Evolutionary conservation across 2,113 vertebrate genomes (phyloP).

Genomic region (Myiozetetes cayanensis): DNA sequence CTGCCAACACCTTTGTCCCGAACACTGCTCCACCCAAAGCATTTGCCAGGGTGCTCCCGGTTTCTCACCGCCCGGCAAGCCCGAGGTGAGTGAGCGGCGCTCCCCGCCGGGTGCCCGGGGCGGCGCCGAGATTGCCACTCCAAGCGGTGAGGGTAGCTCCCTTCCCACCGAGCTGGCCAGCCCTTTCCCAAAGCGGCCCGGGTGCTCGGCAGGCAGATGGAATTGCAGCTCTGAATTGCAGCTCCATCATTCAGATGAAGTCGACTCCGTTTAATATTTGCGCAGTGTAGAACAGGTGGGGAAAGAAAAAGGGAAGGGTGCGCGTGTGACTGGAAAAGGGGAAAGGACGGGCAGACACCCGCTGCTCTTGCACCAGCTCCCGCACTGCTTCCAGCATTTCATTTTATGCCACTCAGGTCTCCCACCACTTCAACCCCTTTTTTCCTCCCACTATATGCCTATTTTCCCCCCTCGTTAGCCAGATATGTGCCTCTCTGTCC

Average conservation of each 20-base stretch:
- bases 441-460: background rate
- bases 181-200: no score
- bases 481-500: background rate
- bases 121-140: background rate
- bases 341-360: background rate
- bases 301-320: background rate
- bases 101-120: background rate
- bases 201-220: background rate
- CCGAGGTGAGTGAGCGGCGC: background rate
- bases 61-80: rapidly evolving
- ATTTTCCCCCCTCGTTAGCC: background rate
- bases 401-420: background rate
- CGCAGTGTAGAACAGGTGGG: background rate
- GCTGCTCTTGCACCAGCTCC: background rate
- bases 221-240: background rate
- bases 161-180: background rate
- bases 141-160: background rate
- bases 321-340: rapidly evolving
- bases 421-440: background rate
- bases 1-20: background rate
- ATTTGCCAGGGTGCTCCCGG: background rate
- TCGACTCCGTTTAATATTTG: no score
- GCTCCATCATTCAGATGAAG: no score
- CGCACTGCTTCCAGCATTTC: background rate
- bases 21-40: background rate